Percentiles rank a stretch among this genome's conserved stretches.
phyloP scores from a whole-genome alignment of 2,888 invertebrate species.

The Lasioglossum morio region DNA sequence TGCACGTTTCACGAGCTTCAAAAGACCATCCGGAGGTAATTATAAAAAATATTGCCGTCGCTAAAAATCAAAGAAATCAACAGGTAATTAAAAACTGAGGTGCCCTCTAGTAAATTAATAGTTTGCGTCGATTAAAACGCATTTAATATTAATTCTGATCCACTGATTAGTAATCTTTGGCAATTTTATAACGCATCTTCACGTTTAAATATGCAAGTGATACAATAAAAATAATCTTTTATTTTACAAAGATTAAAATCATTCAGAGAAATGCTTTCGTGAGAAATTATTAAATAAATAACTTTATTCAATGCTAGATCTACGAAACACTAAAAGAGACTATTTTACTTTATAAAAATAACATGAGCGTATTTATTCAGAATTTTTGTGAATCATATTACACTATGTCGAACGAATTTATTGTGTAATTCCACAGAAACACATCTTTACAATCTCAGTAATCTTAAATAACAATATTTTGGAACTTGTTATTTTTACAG shows the following conservation, averaged over 20 bases:
- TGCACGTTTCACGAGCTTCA: not conserved
- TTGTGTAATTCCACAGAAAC: not conserved
- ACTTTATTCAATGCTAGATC: no score
- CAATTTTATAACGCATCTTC: no score
- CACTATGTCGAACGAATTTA: no score
- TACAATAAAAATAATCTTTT: no score
- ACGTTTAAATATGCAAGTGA: no score
- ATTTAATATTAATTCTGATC: no score
- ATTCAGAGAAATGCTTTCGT: no score
- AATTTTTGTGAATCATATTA: not conserved
- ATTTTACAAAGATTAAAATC: no score
- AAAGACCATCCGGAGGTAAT: not conserved
- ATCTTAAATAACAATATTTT: not conserved
- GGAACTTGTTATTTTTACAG: not conserved
- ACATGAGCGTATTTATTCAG: not conserved
- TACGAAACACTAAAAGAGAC: no score
- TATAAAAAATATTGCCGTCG: not conserved
- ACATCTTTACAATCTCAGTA: not conserved
- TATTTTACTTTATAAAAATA: no score
- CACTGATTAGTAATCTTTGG: no score
- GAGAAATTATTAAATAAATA: not conserved
- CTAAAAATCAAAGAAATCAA: not conserved
- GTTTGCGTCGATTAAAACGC: not conserved
- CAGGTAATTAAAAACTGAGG: not conserved
- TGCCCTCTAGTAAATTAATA: not conserved